A percentile compares a stretch with the other conserved stretches of the same genome.
Conservation (phyloP, 2,888 invertebrate species). For the Lymantria dispar region DNA sequence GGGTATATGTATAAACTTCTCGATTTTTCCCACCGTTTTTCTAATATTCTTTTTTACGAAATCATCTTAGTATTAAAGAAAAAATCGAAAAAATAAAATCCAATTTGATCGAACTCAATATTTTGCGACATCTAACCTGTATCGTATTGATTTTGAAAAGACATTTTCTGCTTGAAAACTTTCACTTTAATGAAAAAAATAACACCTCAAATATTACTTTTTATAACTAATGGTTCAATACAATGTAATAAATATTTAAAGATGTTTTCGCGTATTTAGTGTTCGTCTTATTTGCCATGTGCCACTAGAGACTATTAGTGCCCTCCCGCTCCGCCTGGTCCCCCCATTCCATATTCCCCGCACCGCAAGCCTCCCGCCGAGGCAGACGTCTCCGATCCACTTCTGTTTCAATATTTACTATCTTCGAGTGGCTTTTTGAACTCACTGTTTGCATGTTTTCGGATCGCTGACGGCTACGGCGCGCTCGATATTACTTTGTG, state of each 20-base stretch:
- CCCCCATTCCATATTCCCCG: slow-evolving; percentile 26
- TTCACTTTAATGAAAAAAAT: too few relatives aligned
- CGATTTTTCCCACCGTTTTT: too few relatives aligned
- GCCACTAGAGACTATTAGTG: slow-evolving; percentile 83
- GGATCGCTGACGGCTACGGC: slow-evolving; percentile 77
- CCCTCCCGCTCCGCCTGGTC: slow-evolving; percentile 33
- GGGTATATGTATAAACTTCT: too few relatives aligned
- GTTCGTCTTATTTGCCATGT: slow-evolving; percentile 70
- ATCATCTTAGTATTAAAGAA: too few relatives aligned
- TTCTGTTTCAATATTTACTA: slow-evolving; percentile 82
- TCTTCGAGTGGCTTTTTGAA: slow-evolving; percentile 81
- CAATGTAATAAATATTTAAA: slow-evolving; percentile 69
- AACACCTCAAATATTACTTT: too few relatives aligned
- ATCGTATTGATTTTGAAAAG: too few relatives aligned
- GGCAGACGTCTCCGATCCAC: slow-evolving; percentile 76
- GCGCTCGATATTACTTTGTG: slow-evolving; percentile 74
- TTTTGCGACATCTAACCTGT: too few relatives aligned
- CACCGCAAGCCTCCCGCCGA: slow-evolving; percentile 34
- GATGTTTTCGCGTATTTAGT: slow-evolving; percentile 65
- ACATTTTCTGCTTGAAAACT: too few relatives aligned
- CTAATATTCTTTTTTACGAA: too few relatives aligned
- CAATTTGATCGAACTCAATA: too few relatives aligned
- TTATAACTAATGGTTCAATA: slow-evolving; percentile 52
- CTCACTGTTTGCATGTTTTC: slow-evolving; percentile 80
- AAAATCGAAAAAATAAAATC: too few relatives aligned